phyloP scores from a whole-genome alignment of 2,888 invertebrate genomes.

The Macrostomum cliftonense region DNA sequence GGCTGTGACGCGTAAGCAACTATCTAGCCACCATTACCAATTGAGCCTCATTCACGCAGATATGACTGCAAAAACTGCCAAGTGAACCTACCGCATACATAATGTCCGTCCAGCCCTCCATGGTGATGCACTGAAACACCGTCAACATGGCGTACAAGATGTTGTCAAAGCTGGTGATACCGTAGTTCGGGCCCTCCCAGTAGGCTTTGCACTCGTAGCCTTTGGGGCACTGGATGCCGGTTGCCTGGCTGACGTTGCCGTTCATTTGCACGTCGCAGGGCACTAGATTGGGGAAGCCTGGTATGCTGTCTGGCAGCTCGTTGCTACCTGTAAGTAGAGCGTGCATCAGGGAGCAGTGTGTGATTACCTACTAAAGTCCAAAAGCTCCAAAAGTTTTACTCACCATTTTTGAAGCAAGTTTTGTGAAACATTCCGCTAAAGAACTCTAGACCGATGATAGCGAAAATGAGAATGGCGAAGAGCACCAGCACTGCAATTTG shows the following conservation, averaged over 20 bases:
- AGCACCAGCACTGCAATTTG: constrained; percentile 13
- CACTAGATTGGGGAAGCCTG: constrained; percentile 6
- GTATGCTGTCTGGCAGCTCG: constrained; percentile 6
- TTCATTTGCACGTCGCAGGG: constrained; percentile 5
- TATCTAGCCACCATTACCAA: no score
- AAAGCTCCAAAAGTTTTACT: no score
- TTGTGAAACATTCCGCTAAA: constrained; percentile 13
- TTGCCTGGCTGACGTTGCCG: not conserved
- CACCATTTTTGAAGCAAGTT: constrained; percentile 11
- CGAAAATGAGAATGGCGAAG: constrained; percentile 14
- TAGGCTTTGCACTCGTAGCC: constrained; percentile 23
- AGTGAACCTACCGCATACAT: constrained; percentile 79
- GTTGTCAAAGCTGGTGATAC: constrained; percentile 98
- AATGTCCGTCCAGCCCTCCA: constrained; percentile 99
- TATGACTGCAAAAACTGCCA: no score
- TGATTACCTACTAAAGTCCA: no score
- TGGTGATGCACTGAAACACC: constrained; percentile 99
- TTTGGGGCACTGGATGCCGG: constrained; percentile 18
- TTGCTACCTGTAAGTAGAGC: not conserved
- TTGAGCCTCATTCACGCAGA: no score
- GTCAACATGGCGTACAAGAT: constrained; percentile 99
- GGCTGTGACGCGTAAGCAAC: no score
- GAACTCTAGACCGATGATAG: constrained; percentile 14
- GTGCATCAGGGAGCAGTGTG: no score
- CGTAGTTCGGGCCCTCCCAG: constrained; percentile 50